A percentile compares a stretch with the other conserved stretches of the same genome.
phyloP scores from a whole-genome alignment of 2,888 invertebrate species.

The Eueremaeus valkanovi region DNA sequence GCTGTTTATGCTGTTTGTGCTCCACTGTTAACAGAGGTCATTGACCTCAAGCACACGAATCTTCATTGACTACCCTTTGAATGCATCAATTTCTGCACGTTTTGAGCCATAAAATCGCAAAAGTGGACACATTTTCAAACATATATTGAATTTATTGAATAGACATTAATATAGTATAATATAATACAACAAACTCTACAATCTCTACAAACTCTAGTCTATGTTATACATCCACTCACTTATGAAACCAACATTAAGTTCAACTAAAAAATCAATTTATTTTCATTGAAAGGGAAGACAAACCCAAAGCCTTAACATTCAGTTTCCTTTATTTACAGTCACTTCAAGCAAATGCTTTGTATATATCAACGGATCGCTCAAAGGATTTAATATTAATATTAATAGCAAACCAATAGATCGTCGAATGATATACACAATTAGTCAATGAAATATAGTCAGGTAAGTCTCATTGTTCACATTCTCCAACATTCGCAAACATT shows the following conservation, averaged over 20 bases:
- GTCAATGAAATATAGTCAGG: conserved; percentile 37
- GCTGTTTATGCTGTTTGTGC: conserved; percentile 13
- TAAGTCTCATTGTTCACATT: neutral
- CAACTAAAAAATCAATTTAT: neutral
- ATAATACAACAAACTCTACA: too few species aligned
- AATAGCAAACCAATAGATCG: neutral
- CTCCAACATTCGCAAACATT: neutral
- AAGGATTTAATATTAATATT: too few species aligned
- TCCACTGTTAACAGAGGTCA: conserved; percentile 19
- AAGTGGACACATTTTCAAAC: conserved; percentile 1
- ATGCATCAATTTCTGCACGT: neutral
- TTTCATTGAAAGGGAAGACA: neutral
- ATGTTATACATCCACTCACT: too few species aligned
- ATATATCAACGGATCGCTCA: neutral
- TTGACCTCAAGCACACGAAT: conserved; percentile 6
- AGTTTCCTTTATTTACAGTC: neutral
- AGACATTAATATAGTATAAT: neutral
- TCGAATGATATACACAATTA: conserved; percentile 1
- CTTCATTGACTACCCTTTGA: conserved; percentile 2
- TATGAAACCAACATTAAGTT: neutral
- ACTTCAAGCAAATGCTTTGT: neutral
- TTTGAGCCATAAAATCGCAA: neutral
- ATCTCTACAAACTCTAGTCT: too few species aligned
- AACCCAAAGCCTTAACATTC: conserved; percentile 7
- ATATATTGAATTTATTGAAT: neutral